Conservation (phyloP, 2,797 vertebrate species). For the Pelochelys cantorii region DNA sequence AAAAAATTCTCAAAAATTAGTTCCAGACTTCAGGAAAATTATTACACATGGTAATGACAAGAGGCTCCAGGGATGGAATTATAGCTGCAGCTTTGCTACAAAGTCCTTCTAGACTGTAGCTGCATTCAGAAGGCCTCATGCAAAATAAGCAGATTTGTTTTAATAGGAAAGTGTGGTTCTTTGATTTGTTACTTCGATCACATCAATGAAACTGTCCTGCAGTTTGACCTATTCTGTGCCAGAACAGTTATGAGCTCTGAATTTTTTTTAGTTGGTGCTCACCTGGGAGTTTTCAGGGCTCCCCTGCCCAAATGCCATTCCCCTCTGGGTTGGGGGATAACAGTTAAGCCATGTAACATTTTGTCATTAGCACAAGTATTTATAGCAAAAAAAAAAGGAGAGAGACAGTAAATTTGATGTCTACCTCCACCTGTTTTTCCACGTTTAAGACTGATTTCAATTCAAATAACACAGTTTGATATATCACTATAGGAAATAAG, state of each 20-base stretch:
- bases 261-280: constrained; percentile 5
- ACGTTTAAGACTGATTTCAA: neutral
- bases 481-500: neutral
- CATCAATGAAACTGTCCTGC: neutral
- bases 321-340: constrained; percentile 24
- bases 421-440: neutral
- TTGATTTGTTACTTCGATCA: constrained; percentile 47
- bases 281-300: constrained; percentile 28
- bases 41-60: constrained; percentile 86
- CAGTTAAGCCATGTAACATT: constrained; percentile 24
- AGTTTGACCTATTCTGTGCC: constrained; percentile 6
- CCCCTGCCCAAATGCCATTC: neutral
- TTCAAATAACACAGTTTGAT: neutral
- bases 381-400: neutral
- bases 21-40: constrained; percentile 90
- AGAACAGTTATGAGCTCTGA: constrained; percentile 44
- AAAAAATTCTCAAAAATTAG: constrained; percentile 89
- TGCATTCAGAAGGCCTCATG: constrained; percentile 74
- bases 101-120: constrained; percentile 65
- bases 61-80: constrained; percentile 88
- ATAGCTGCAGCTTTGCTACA: constrained; percentile 88
- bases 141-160: constrained; percentile 73
- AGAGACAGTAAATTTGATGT: neutral
- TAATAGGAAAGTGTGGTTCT: constrained; percentile 70
- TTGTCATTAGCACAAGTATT: constrained; percentile 3